Base-by-base conservation (phyloP, 2,113 vertebrate genomes). In the Cephalopholis sonnerati region DNA sequence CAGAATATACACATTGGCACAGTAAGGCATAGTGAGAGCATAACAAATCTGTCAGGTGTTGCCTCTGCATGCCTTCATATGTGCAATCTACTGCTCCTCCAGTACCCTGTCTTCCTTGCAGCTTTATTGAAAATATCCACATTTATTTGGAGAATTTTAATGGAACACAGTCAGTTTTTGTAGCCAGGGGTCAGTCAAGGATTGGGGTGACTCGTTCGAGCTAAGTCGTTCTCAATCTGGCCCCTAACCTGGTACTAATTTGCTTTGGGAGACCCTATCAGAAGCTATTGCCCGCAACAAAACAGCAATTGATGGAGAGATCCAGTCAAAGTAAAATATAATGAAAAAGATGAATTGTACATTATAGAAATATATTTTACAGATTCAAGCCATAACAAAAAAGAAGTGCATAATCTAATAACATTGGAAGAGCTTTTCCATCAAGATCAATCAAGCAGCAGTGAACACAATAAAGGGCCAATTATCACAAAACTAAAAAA, bases 101-200 rank as follows among this genome's bases (percentile, higher is more conserved):
- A 36, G 48, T 50, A 17, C 13, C 39, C 51, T 64, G 22, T 27
- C 24, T 22, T 12, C 63, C 5, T 36, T n/a, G 27, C 41, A 63
- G 48, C 13, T 54, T 68, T 61, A 64, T 69, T 79, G 13, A 61
- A n/a, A 71, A 59, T 67, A 39, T 63, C 17, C 20, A 7, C n/a
- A 74, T 53, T 48, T 29, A n/a, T 59, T 62, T 76, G 24, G 8
- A 16, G 6, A 76, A 51, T 41, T 4, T 15, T 27, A 39, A 46
- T 39, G 71, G 54, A 25, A 39, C 10, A 57, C 18, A 41, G 3
- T 41, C 50, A 29, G 41, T 11, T 55, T 57, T 75, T 63, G 25
- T n/a, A 70, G 41, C 27, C 5, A 51, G 69, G 15, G 36, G 13
- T 16, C 12, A 25, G 20, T 48, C 22, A 36, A 51, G 24, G n/a